A percentile compares a stretch with the other conserved stretches of the same genome.
Conservation (phyloP, 2,113 vertebrate genomes). For the Scortum barcoo region DNA sequence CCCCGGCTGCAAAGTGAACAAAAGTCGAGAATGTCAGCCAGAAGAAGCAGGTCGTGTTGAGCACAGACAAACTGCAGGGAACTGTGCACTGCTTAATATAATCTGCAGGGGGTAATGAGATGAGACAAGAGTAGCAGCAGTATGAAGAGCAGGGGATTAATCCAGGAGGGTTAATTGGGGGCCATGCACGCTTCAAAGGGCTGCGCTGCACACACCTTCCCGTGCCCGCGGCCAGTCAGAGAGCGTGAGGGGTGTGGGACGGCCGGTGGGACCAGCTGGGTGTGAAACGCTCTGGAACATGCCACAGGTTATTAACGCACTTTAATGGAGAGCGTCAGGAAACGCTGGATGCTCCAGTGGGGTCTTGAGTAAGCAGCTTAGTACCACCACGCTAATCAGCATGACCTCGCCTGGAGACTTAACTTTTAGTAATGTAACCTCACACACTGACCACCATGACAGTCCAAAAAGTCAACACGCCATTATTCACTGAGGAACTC, state of each 20-base stretch:
- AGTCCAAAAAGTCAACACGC: background rate
- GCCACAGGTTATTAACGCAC: conserved; percentile 66
- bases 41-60: conserved; percentile 10
- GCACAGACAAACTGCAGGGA: conserved; percentile 48
- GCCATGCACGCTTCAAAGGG: conserved; percentile 62
- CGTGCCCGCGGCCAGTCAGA: background rate
- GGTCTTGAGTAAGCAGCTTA: conserved; percentile 61
- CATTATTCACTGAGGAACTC: background rate
- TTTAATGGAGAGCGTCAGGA: conserved; percentile 61
- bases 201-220: conserved; percentile 43
- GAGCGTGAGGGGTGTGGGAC: conserved; percentile 8
- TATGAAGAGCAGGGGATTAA: conserved; percentile 63
- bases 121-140: conserved; percentile 58
- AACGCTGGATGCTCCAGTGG: conserved; percentile 44
- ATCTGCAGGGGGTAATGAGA: conserved; percentile 52
- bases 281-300: conserved; percentile 52
- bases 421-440: conserved; percentile 32
- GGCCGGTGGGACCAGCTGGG: conserved; percentile 24
- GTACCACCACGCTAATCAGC: conserved; percentile 35
- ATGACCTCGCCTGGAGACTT: conserved; percentile 33
- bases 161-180: conserved; percentile 64
- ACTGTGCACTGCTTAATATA: conserved; percentile 36
- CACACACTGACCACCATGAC: conserved; percentile 18
- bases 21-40: conserved; percentile 62
- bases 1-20: conserved; percentile 70